Evolutionary conservation across 2,113 vertebrate species (phyloP), one percentile per base, ranked within the genome.

Genomic region (Dissostichus mawsoni): DNA sequence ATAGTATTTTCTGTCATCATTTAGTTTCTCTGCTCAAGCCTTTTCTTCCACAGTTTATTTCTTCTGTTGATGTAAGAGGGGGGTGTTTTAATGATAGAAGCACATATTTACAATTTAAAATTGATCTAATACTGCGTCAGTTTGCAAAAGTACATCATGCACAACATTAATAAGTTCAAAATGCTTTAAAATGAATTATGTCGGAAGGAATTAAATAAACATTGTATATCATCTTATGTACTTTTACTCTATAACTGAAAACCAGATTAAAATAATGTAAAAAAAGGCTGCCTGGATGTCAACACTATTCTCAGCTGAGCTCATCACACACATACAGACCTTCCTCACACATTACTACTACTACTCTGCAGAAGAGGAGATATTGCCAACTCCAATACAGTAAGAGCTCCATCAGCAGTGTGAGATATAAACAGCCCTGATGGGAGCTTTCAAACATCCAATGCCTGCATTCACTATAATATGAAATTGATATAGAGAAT

Each of bases 401-500:
- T 45, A 9, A 74, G 53, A 61, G 47, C 61, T 61, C 62, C 45
- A 53, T 76, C 67, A 76, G 52, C 61, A 23, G 29, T 36, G 33
- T 61, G 59, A 55, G 45, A 47, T 51, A 76, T 23, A 66, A 76
- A 71, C 45, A 51, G 61, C 7, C 53, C 74, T 66, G 11, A 11
- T 41, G 68, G 67, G 73, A 76, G 41, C 74, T 25, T 55, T 76
- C 14, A 77, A 44, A 61, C 23, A 18, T 9, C 11, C 64, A 8
- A 47, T 63, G 13, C 48, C 57, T 74, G 36, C 57, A 48, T 63
- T 69, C 50, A 36, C 47, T 77, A 10, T 25, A 18, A 59, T 70
- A 16, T 8, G 8, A 41, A 64, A 76, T 0, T 41, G 44, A 66
- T 44, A 20, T 1, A 68, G 65, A 61, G 29, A 18, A 51, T 20